Evolutionary conservation across 2,113 vertebrate genomes (phyloP).

Genomic region (Chaetops frenatus): DNA sequence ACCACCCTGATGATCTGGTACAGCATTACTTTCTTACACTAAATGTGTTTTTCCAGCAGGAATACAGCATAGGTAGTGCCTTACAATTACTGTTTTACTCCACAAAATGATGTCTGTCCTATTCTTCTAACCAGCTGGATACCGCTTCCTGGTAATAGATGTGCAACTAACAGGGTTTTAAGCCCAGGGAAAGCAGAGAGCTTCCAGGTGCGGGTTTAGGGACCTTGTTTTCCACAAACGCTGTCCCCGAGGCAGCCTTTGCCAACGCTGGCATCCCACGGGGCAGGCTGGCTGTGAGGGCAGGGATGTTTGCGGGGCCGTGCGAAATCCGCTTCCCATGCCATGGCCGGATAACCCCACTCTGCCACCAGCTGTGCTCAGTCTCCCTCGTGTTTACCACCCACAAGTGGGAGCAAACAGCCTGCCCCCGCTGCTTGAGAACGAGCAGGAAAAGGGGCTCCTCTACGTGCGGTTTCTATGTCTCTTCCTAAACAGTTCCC

Average conservation of each 20-base stretch:
- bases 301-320: background rate
- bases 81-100: background rate
- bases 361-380: background rate
- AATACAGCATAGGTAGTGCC: background rate
- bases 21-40: background rate
- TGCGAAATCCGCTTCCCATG: rapidly evolving
- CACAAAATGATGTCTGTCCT: background rate
- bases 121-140: background rate
- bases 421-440: background rate
- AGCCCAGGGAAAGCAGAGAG: background rate
- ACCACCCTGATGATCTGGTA: background rate
- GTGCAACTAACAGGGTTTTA: background rate
- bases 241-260: background rate
- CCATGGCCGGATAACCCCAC: background rate
- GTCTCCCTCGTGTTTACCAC: background rate
- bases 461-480: background rate
- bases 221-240: background rate
- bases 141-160: background rate
- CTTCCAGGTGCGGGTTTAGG: background rate
- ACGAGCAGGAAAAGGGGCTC: background rate
- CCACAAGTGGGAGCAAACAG: background rate
- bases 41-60: background rate
- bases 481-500: background rate
- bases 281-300: rapidly evolving
- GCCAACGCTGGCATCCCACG: rapidly evolving